A percentile compares a stretch with the other conserved stretches of the same genome.
These are phyloP conservation scores for Hyphantria cunea DNA, from an alignment of 1,140 invertebrate genomes.

Conservation along the genomic window DNA sequence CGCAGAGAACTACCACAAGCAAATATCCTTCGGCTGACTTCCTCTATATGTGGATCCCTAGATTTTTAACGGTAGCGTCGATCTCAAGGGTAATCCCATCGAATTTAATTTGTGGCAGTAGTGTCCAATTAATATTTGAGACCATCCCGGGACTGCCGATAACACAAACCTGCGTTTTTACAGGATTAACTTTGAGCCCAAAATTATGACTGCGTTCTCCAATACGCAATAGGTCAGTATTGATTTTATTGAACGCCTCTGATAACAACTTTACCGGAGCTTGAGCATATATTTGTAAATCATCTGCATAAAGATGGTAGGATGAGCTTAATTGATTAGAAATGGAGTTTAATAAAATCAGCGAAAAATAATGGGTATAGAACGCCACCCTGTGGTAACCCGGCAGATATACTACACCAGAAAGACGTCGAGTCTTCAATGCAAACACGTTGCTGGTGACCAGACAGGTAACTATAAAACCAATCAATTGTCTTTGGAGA, in stretches of 20 bases:
- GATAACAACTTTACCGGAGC: not conserved
- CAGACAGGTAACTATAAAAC: constrained; percentile 20
- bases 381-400: constrained; percentile 7
- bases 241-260: not conserved
- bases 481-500: constrained; percentile 18
- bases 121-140: not conserved
- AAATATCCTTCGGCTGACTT: not conserved
- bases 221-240: not conserved
- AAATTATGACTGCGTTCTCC: not conserved
- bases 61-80: not conserved
- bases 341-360: constrained; percentile 6
- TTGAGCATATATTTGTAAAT: not conserved
- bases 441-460: constrained; percentile 12
- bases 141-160: not conserved
- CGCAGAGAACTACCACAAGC: not conserved
- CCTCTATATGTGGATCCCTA: not conserved
- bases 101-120: not conserved
- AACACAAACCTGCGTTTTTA: not conserved
- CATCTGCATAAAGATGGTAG: constrained; percentile 12
- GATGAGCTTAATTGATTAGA: not conserved
- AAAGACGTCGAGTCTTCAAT: constrained; percentile 5
- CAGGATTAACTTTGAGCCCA: not conserved
- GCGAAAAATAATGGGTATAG: constrained; percentile 14
- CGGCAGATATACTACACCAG: constrained; percentile 4
- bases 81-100: not conserved